These are phyloP conservation scores for Arion vulgaris DNA, from an alignment of 1,140 invertebrate species.

Conservation along the genomic window DNA sequence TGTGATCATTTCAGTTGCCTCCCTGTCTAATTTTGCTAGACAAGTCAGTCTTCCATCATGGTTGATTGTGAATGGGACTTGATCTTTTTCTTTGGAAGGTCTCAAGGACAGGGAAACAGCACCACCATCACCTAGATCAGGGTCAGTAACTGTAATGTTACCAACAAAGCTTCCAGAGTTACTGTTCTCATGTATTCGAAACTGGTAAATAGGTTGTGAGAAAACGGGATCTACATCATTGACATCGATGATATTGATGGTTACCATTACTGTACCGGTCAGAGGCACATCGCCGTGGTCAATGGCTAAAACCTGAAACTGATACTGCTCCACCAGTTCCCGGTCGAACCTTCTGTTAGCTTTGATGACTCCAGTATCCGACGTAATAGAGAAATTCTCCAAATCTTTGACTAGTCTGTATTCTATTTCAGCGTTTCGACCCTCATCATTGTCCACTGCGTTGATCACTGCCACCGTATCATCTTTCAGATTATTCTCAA, in stretches of 20 bases:
- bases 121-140: constrained; percentile 33
- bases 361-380: constrained; percentile 41
- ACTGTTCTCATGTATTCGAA: constrained; percentile 44
- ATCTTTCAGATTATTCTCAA: constrained; percentile 41
- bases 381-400: constrained; percentile 31
- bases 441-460: constrained; percentile 50
- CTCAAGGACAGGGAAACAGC: constrained; percentile 11
- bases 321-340: constrained; percentile 43
- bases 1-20: constrained; percentile 83
- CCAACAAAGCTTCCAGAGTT: constrained; percentile 41
- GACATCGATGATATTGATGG: constrained; percentile 51
- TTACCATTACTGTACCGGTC: constrained; percentile 43
- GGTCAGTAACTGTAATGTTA: constrained; percentile 41
- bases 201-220: constrained; percentile 39
- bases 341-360: constrained; percentile 47
- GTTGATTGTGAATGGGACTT: constrained; percentile 35
- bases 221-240: constrained; percentile 56
- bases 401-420: constrained; percentile 41
- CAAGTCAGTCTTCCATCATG: constrained; percentile 32
- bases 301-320: constrained; percentile 50
- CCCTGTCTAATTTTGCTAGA: constrained; percentile 81
- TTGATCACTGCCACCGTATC: constrained; percentile 45
- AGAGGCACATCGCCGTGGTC: constrained; percentile 50
- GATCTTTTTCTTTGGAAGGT: neutral
- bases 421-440: constrained; percentile 48